Conservation (phyloP, 2,888 invertebrate genomes). For the Zonitis immaculata region DNA sequence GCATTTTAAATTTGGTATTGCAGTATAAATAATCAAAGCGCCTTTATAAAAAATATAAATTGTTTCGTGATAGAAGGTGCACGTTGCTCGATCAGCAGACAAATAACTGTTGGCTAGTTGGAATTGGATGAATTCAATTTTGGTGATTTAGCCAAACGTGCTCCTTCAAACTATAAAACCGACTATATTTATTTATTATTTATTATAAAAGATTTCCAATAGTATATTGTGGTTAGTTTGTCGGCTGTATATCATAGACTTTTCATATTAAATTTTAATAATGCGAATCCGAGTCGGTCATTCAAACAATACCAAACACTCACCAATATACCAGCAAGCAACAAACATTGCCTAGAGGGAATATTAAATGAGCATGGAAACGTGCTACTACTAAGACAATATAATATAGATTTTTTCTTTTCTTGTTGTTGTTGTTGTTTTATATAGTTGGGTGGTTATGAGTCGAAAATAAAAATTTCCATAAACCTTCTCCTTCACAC, state of each 20-base stretch:
- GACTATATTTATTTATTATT: too few relatives aligned
- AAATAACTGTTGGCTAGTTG: too few relatives aligned
- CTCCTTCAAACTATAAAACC: too few relatives aligned
- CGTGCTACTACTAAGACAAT: conserved; percentile 31
- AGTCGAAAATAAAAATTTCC: neutral
- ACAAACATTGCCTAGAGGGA: conserved; percentile 23
- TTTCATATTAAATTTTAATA: conserved; percentile 25
- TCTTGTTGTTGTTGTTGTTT: neutral
- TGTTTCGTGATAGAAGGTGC: too few relatives aligned
- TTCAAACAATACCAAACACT: conserved; percentile 26
- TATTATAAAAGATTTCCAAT: too few relatives aligned
- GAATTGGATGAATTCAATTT: too few relatives aligned
- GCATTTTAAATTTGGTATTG: neutral
- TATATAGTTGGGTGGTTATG: neutral
- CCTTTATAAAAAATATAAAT: too few relatives aligned
- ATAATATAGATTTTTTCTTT: conserved; percentile 26
- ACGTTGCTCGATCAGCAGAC: too few relatives aligned
- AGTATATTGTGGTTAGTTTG: too few relatives aligned
- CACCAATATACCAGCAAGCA: conserved; percentile 8
- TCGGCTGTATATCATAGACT: too few relatives aligned
- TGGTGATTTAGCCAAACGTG: too few relatives aligned
- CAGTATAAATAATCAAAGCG: too few relatives aligned
- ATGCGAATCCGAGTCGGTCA: conserved; percentile 26
- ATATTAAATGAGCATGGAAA: conserved; percentile 30
- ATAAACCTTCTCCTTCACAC: neutral